phyloP scores from a whole-genome alignment of 2,888 invertebrate species.

The Esperia sulphurella region DNA sequence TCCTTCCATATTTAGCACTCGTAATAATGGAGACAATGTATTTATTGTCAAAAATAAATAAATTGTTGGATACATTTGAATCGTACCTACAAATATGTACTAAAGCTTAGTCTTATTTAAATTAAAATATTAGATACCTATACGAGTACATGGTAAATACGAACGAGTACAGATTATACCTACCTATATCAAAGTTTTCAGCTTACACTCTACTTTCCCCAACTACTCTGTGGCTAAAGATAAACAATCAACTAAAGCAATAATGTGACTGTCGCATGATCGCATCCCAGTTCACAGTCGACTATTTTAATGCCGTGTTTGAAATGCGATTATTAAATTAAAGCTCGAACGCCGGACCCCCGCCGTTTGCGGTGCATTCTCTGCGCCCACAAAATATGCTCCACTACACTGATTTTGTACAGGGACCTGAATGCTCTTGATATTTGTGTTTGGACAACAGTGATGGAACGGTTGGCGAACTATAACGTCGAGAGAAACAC shows the following conservation, averaged over 20 bases:
- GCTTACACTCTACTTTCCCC: not conserved
- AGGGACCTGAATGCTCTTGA: slow-evolving; percentile 38
- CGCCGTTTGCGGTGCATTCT: slow-evolving; percentile 39
- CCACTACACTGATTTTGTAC: slow-evolving; percentile 32
- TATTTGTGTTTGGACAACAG: slow-evolving; percentile 42
- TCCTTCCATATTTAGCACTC: too few species aligned
- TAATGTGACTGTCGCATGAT: slow-evolving; percentile 18
- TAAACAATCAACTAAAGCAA: slow-evolving; percentile 21
- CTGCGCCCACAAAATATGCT: slow-evolving; percentile 45
- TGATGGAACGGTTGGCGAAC: slow-evolving; percentile 33
- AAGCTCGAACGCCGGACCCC: slow-evolving; percentile 48
- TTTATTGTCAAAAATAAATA: too few species aligned
- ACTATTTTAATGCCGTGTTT: slow-evolving; percentile 20
- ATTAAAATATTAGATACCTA: too few species aligned
- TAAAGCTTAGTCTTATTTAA: too few species aligned
- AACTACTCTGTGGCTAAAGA: slow-evolving; percentile 23
- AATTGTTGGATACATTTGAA: too few species aligned
- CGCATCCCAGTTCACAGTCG: not conserved
- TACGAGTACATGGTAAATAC: too few species aligned
- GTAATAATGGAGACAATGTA: too few species aligned
- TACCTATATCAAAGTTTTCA: not conserved
- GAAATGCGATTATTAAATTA: slow-evolving; percentile 65
- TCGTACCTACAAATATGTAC: too few species aligned
- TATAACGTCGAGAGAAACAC: not conserved
- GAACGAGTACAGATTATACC: too few species aligned